These are phyloP conservation scores for Fundulus diaphanus DNA, from an alignment of 2,797 vertebrate genomes.

Conservation along the genomic window DNA sequence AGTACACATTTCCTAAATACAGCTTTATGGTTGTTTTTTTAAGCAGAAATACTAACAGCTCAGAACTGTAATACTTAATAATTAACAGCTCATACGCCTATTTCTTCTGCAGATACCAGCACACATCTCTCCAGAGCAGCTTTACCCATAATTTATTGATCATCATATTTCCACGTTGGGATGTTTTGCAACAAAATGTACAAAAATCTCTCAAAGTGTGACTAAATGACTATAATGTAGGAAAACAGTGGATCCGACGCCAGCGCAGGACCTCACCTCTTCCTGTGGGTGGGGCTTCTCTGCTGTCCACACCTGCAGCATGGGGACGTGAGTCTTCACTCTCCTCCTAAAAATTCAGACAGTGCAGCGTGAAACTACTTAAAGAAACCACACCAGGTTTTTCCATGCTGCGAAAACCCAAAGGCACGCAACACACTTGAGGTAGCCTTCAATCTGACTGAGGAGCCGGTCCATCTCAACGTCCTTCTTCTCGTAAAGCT, in stretches of 20 bases:
- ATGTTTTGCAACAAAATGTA: too few species aligned
- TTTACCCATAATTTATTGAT: too few species aligned
- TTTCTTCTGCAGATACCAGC: not conserved
- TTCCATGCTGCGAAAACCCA: too few species aligned
- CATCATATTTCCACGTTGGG: too few species aligned
- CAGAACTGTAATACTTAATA: not conserved
- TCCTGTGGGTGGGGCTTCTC: conserved; percentile 98
- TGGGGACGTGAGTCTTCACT: conserved; percentile 92
- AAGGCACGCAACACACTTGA: conserved; percentile 85
- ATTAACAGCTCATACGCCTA: not conserved
- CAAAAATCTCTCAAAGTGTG: too few species aligned
- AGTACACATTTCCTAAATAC: too few species aligned
- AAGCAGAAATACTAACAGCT: not conserved
- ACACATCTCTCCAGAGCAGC: not conserved
- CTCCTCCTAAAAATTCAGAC: conserved; percentile 82
- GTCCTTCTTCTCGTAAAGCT: conserved; percentile 98
- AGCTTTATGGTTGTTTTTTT: too few species aligned
- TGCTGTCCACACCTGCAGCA: conserved; percentile 96
- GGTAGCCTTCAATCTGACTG: conserved; percentile 92
- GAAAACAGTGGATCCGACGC: too few species aligned
- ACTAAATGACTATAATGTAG: too few species aligned
- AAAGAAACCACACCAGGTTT: not conserved
- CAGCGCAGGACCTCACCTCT: conserved; percentile 82
- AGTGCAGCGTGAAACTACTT: not conserved
- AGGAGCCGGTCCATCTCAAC: conserved; percentile 97